A percentile compares a stretch with the other conserved stretches of the same genome.
Evolutionary conservation across 2,113 vertebrate genomes (phyloP).

Genomic region (Nicator chloris): DNA sequence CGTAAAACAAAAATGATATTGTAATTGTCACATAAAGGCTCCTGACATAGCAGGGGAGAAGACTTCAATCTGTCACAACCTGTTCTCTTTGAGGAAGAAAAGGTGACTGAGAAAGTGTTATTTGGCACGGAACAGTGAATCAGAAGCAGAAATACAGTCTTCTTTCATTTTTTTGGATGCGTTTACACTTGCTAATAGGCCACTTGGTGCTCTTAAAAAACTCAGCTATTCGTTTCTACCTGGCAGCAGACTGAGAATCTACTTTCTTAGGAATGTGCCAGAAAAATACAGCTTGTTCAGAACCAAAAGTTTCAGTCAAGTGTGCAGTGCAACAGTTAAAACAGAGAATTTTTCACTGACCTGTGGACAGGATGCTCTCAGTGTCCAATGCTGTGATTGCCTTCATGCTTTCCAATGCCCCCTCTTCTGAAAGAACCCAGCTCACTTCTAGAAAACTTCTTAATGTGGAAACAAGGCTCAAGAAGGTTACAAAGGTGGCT

Average conservation of each 20-base stretch:
- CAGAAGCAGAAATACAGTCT: conserved; percentile 30
- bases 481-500: background rate
- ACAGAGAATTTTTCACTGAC: background rate
- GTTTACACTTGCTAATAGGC: conserved; percentile 45
- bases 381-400: rapidly evolving
- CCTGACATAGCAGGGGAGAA: conserved; percentile 49
- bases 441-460: background rate
- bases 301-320: background rate
- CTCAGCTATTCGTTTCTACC: conserved; percentile 13
- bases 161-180: conserved; percentile 46
- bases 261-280: background rate
- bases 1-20: conserved; percentile 61
- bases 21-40: conserved; percentile 64
- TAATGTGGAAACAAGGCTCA: background rate
- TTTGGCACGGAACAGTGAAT: conserved; percentile 27
- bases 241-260: conserved; percentile 20
- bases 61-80: conserved; percentile 57
- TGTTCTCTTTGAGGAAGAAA: conserved; percentile 56
- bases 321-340: background rate
- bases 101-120: conserved; percentile 58
- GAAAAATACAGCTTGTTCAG: conserved; percentile 1
- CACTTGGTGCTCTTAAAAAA: conserved; percentile 40
- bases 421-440: background rate
- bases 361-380: background rate
- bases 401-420: background rate